These are phyloP conservation scores for Oreortyx pictus DNA, from an alignment of 2,797 vertebrate species.

Conservation along the genomic window DNA sequence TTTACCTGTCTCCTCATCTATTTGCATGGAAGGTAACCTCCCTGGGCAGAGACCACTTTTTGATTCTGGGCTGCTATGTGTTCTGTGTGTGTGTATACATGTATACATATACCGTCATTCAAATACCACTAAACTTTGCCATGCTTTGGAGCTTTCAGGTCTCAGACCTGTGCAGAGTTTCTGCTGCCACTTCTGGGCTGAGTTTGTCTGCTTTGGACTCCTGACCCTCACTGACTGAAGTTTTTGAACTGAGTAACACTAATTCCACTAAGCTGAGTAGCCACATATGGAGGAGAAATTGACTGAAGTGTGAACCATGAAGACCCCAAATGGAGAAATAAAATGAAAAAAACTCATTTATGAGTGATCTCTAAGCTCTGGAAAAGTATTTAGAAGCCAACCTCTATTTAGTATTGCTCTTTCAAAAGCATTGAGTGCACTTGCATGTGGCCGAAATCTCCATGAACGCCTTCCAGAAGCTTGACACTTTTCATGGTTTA, in stretches of 20 bases:
- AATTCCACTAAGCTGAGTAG: constrained; percentile 22
- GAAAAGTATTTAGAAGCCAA: not conserved
- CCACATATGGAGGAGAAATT: not conserved
- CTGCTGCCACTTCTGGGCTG: constrained; percentile 30
- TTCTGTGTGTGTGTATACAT: no score
- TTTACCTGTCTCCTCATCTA: not conserved
- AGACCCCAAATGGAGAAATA: not conserved
- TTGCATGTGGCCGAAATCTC: not conserved
- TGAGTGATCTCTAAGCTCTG: not conserved
- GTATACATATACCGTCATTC: not conserved
- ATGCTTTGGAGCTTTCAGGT: not conserved
- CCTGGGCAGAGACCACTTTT: not conserved
- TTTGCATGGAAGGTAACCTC: not conserved
- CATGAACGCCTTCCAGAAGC: not conserved
- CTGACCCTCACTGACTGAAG: not conserved
- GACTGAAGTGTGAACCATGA: not conserved
- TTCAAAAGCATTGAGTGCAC: not conserved
- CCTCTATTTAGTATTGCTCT: not conserved
- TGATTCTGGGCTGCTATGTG: not conserved
- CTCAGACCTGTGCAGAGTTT: constrained; percentile 12
- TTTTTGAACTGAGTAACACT: not conserved
- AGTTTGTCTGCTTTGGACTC: not conserved
- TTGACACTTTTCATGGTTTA: not conserved
- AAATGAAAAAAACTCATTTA: not conserved
- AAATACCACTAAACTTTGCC: constrained; percentile 19